Evolutionary conservation across 1,140 invertebrate species (phyloP).

Genomic region (Meloidogyne floridensis): DNA sequence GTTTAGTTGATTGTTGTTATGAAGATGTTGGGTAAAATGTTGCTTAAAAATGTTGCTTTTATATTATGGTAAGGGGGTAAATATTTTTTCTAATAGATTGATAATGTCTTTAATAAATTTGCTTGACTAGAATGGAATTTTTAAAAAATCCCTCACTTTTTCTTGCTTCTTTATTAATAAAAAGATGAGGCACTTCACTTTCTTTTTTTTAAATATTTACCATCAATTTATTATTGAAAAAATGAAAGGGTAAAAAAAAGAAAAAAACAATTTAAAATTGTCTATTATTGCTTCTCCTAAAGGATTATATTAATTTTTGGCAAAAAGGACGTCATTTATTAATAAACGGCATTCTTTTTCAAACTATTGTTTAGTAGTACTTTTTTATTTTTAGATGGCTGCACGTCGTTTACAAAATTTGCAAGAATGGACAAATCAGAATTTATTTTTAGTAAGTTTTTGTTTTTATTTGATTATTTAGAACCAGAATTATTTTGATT

Average conservation of each 20-base stretch:
- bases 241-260: background rate
- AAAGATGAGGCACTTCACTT: background rate
- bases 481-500: background rate
- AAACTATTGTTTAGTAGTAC: background rate
- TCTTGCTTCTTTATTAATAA: no score
- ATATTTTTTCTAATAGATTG: no score
- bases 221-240: constrained; percentile 1
- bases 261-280: constrained; percentile 1
- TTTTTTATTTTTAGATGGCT: constrained; percentile 32
- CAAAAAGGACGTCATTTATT: background rate
- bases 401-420: constrained; percentile 40
- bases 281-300: background rate
- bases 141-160: no score
- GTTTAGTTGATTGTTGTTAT: no score
- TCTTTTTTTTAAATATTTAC: background rate
- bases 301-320: constrained; percentile 5
- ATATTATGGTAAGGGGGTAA: no score
- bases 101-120: no score
- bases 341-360: background rate
- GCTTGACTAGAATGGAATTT: no score
- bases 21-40: no score
- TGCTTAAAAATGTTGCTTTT: no score
- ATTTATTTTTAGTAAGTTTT: constrained; percentile 46
- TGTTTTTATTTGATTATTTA: background rate
- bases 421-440: constrained; percentile 61